Percentiles rank a stretch among this genome's conserved stretches.
phyloP scores from a whole-genome alignment of 2,113 vertebrate species.

The Tachysurus fulvidraco region DNA sequence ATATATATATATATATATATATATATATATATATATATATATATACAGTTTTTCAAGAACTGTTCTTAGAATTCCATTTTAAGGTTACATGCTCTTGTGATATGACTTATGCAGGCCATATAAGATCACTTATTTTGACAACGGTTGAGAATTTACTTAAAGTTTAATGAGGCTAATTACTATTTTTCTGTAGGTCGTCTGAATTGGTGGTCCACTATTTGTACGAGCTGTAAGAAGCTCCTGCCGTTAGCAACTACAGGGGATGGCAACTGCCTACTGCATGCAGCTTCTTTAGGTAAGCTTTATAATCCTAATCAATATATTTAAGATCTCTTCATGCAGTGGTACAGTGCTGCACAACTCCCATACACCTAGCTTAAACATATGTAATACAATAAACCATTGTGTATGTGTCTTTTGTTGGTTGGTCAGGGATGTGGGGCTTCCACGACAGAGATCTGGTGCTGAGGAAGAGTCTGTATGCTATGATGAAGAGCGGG shows the following conservation, averaged over 20 bases:
- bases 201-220: slow-evolving; percentile 97
- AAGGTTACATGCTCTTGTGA: not conserved
- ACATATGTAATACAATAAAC: not conserved
- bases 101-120: not conserved
- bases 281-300: slow-evolving; percentile 95
- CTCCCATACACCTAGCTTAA: not conserved
- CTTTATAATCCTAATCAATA: not conserved
- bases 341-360: not conserved
- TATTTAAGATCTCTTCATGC: not conserved
- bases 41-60: not conserved
- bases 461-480: slow-evolving; percentile 93
- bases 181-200: slow-evolving; percentile 81
- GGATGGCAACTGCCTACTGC: slow-evolving; percentile 96
- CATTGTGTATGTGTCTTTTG: not conserved
- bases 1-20: too few relatives aligned
- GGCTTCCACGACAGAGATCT: slow-evolving; percentile 97
- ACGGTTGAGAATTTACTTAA: not conserved
- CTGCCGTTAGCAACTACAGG: slow-evolving; percentile 96
- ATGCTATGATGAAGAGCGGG: slow-evolving; percentile 96
- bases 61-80: not conserved
- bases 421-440: slow-evolving; percentile 87
- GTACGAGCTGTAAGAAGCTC: slow-evolving; percentile 93
- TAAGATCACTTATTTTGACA: not conserved
- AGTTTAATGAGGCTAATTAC: not conserved
- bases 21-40: too few relatives aligned